These are phyloP conservation scores for Charaxes varanes DNA, from an alignment of 1,140 invertebrate species.

Conservation along the genomic window DNA sequence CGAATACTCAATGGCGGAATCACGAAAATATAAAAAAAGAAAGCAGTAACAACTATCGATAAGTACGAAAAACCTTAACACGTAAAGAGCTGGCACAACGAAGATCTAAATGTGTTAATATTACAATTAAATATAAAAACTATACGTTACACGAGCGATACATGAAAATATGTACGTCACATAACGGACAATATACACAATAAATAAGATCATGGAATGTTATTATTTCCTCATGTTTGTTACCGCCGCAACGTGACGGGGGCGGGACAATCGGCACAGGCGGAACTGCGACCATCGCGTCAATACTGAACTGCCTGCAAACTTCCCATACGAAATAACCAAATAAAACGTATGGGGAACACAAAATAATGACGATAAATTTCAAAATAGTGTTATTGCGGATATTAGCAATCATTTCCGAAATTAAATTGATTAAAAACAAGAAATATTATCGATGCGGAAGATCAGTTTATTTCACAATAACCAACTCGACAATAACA, in stretches of 20 bases:
- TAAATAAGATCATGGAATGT: constrained; percentile 73
- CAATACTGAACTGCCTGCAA: no score
- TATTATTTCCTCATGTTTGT: constrained; percentile 50
- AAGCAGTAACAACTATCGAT: constrained; percentile 63
- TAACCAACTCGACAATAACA: no score
- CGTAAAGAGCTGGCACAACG: constrained; percentile 68
- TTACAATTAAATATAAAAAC: constrained; percentile 41
- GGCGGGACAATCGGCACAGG: constrained; percentile 9
- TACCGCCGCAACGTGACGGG: constrained; percentile 30
- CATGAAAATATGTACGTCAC: constrained; percentile 70
- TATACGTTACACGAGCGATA: constrained; percentile 42
- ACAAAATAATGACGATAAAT: no score
- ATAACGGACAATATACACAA: constrained; percentile 66
- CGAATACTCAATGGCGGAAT: constrained; percentile 52
- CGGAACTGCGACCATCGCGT: background rate
- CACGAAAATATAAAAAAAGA: no score
- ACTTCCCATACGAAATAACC: no score
- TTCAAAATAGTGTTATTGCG: no score
- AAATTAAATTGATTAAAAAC: no score
- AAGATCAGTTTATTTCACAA: no score
- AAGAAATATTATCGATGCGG: no score
- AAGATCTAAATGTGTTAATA: constrained; percentile 64
- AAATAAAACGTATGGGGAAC: no score
- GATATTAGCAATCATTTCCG: no score
- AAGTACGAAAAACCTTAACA: constrained; percentile 68